Evolutionary conservation across 1,140 invertebrate species (phyloP).

Genomic region (Drosophila funebris): DNA sequence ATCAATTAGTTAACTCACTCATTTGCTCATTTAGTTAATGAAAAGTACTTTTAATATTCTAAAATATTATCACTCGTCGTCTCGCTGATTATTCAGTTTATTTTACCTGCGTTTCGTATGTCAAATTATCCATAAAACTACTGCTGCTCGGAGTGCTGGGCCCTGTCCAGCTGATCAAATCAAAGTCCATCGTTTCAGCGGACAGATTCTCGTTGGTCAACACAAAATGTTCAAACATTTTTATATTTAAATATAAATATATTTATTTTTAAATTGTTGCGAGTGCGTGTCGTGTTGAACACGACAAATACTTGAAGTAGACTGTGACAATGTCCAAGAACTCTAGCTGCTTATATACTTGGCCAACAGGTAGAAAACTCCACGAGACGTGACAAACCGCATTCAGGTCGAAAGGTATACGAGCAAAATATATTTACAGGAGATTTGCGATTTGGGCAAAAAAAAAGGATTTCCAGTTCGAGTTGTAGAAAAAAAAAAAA

Average conservation of each 20-base stretch:
- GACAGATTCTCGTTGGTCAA: constrained; percentile 69
- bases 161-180: constrained; percentile 64
- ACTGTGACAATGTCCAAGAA: constrained; percentile 32
- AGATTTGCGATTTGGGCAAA: constrained; percentile 42
- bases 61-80: no score
- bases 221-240: constrained; percentile 73
- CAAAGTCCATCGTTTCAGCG: constrained; percentile 72
- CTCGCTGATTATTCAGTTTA: background rate
- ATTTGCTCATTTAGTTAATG: no score
- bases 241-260: background rate
- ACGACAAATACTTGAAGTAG: constrained; percentile 66
- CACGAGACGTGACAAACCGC: background rate
- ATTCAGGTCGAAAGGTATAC: background rate
- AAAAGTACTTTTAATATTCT: constrained; percentile 25
- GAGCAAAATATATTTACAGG: constrained; percentile 62
- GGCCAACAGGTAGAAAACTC: constrained; percentile 29
- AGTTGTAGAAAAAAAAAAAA: background rate
- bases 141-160: constrained; percentile 7
- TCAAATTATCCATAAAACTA: constrained; percentile 47
- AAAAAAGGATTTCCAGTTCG: constrained; percentile 45
- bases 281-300: constrained; percentile 71
- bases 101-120: constrained; percentile 18
- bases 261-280: background rate
- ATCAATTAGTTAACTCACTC: no score
- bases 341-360: constrained; percentile 58